Evolutionary conservation across 2,888 invertebrate genomes (phyloP), one percentile per base, ranked within the genome.

Genomic region (Gandaritis pyraliata): DNA sequence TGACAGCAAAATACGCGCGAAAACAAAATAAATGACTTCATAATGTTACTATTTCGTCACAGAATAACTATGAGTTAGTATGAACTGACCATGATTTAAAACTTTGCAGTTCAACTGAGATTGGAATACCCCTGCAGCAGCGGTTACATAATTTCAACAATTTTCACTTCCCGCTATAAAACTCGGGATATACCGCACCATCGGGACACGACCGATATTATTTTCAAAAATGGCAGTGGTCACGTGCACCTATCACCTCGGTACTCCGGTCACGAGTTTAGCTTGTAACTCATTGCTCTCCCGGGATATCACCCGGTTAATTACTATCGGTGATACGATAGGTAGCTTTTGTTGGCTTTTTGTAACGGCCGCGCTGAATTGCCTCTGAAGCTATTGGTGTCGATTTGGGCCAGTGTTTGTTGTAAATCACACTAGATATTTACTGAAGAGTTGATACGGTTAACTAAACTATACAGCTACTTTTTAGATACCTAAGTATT

Each of bases 221-320:
- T 67, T 70, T 70, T 65, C 43, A 52, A 66, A 67, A 66, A 74
- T 69, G 57, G 58, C 45, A 71, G 72, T 56, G 70, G 74, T 77
- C 84, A 84, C 82, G 84, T 81, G 49, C 72, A 77, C 72, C 74
- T 48, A 48, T 48, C 77, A 74, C 69, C 66, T 66, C 56, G 33
- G 69, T 59, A 76, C 65, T 63, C 85, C 46, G 70, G 82, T 83
- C 85, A 85, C 85, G 85, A 78, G 59, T 75, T 71, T 56, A 70
- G 74, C 76, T 77, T 79, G 78, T 84, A 83, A 85, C 81, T 85
- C 82, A 85, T 82, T 74, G 81, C 73, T 72, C 77, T 80, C 80
- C 72, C 38, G 72, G 77, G 83, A 78, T 75, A 77, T 79, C 77
- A 79, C 76, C 75, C 73, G 68, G 74, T 78, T 84, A 83, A 85